Percentiles rank a stretch among this genome's conserved stretches.
Evolutionary conservation across 2,113 vertebrate genomes (phyloP).

Genomic region (Seriola quinqueradiata): DNA sequence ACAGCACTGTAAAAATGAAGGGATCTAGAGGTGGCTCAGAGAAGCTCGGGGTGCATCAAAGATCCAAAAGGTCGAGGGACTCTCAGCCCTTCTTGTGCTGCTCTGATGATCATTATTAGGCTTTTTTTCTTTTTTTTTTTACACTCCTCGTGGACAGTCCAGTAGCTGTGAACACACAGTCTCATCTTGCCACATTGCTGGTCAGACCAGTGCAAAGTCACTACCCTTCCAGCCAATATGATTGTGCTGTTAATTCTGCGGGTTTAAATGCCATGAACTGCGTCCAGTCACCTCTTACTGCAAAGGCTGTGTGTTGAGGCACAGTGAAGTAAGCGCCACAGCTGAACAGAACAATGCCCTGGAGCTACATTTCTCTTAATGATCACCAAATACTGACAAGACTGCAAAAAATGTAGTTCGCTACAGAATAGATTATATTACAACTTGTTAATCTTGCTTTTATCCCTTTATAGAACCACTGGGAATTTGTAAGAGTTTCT

Average conservation of each 20-base stretch:
- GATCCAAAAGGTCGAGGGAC: constrained; percentile 50
- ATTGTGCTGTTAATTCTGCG: constrained; percentile 23
- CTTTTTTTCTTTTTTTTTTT: not conserved
- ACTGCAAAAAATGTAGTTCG: not conserved
- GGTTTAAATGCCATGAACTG: not conserved
- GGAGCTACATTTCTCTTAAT: constrained; percentile 21
- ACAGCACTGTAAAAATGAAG: constrained; percentile 79
- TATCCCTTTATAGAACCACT: not conserved
- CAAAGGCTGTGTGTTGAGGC: constrained; percentile 12
- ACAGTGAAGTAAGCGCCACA: constrained; percentile 6
- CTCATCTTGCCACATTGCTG: not conserved
- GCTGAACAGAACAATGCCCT: constrained; percentile 44
- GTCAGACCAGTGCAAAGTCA: constrained; percentile 1
- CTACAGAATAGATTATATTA: constrained; percentile 12
- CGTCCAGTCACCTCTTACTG: constrained; percentile 43
- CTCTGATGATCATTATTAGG: constrained; percentile 31
- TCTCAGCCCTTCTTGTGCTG: constrained; percentile 20
- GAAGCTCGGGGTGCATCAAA: constrained; percentile 58
- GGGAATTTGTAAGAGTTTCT: not conserved
- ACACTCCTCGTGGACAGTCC: constrained; percentile 19
- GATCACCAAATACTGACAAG: not conserved
- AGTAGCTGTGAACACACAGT: not conserved
- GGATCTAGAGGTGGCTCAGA: constrained; percentile 63
- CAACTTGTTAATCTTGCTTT: not conserved
- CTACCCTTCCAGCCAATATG: not conserved